Evolutionary conservation across 1,140 invertebrate species (phyloP).

Genomic region (Akabosia matsudoensis): DNA sequence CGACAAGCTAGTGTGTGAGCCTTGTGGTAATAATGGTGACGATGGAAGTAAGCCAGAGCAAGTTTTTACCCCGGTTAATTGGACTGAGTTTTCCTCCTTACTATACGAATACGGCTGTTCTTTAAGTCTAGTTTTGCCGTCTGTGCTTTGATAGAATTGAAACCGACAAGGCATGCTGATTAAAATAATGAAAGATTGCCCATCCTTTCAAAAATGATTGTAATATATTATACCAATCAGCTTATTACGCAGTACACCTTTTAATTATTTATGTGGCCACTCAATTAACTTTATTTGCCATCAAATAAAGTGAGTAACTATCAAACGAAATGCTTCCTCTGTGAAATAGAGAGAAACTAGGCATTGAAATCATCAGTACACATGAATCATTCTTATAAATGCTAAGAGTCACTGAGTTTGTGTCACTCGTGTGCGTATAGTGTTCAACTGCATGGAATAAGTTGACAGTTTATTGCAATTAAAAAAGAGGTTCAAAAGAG

Average conservation of each 20-base stretch:
- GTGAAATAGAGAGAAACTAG: too few relatives aligned
- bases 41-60: not conserved
- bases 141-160: not conserved
- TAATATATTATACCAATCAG: constrained; percentile 1
- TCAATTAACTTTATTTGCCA: constrained; percentile 15
- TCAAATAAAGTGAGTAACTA: not conserved
- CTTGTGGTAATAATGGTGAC: not conserved
- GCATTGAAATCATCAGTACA: too few relatives aligned
- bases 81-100: not conserved
- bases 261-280: constrained; percentile 17
- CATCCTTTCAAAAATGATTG: not conserved
- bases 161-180: constrained; percentile 3
- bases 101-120: not conserved
- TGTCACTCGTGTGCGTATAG: too few relatives aligned
- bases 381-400: too few relatives aligned
- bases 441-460: too few relatives aligned
- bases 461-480: too few relatives aligned
- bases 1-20: not conserved
- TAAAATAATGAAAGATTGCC: constrained; percentile 1
- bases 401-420: too few relatives aligned
- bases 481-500: too few relatives aligned
- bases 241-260: constrained; percentile 2
- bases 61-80: not conserved
- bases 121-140: not conserved
- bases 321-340: too few relatives aligned